Evolutionary conservation across 2,888 invertebrate species (phyloP).

Genomic region (Sussaba pulchella): DNA sequence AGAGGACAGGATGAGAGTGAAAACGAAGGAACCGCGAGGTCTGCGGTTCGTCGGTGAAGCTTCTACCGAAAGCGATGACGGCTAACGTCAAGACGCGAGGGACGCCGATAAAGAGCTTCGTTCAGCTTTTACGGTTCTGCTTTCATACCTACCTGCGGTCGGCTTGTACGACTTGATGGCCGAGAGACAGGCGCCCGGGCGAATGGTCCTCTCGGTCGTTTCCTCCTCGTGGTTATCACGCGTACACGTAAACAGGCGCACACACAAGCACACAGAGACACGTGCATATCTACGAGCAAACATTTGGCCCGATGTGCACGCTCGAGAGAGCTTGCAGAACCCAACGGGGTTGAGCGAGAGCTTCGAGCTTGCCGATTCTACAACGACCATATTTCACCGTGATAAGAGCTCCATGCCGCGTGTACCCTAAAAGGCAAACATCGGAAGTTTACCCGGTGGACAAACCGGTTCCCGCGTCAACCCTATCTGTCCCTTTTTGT

Average conservation of each 20-base stretch:
- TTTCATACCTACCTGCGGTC: constrained; percentile 4
- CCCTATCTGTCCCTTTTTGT: not conserved
- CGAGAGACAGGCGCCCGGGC: constrained; percentile 7
- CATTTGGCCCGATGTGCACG: no score
- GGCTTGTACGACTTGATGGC: constrained; percentile 37
- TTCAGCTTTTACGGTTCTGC: constrained; percentile 40
- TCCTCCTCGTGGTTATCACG: not conserved
- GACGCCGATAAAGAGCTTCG: constrained; percentile 32
- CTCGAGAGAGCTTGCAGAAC: constrained; percentile 11
- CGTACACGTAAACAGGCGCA: no score
- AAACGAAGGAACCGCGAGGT: no score
- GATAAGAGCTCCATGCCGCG: constrained; percentile 52
- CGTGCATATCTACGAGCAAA: no score
- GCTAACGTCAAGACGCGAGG: not conserved
- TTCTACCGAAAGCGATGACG: not conserved
- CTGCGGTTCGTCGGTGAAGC: constrained; percentile 11
- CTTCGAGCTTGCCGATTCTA: constrained; percentile 44
- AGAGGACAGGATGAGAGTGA: not conserved
- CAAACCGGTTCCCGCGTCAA: constrained; percentile 35
- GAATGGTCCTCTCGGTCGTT: constrained; percentile 13
- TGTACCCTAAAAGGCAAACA: constrained; percentile 55
- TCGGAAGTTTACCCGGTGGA: constrained; percentile 60
- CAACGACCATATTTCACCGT: constrained; percentile 59
- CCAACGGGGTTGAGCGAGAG: constrained; percentile 20
- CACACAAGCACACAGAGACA: no score